Conservation (phyloP, 2,888 invertebrate genomes). For the Cerceris ruficornis region DNA sequence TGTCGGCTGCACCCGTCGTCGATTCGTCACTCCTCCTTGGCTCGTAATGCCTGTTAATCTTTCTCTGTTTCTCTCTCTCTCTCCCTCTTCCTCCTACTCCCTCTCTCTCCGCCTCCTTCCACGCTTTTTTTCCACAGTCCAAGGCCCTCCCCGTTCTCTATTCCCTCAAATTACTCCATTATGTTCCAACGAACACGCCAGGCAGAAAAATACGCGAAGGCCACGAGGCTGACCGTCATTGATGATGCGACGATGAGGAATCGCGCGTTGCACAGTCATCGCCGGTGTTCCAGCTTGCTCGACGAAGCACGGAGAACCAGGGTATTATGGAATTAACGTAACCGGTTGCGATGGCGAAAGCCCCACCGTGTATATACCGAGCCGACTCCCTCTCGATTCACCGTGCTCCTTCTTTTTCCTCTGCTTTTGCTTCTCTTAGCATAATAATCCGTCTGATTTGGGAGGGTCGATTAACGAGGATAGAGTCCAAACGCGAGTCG, state of each 20-base stretch:
- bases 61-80: conserved; percentile 24
- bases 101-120: neutral
- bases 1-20: conserved; percentile 59
- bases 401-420: conserved; percentile 14
- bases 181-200: conserved; percentile 19
- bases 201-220: conserved; percentile 50
- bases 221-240: conserved; percentile 39
- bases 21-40: conserved; percentile 58
- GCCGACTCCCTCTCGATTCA: conserved; percentile 6
- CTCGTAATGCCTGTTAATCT: conserved; percentile 32
- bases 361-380: conserved; percentile 6
- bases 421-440: neutral
- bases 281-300: conserved; percentile 20
- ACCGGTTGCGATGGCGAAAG: conserved; percentile 50
- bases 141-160: conserved; percentile 7
- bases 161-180: conserved; percentile 23
- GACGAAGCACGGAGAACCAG: conserved; percentile 29
- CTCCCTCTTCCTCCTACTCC: conserved; percentile 1
- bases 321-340: conserved; percentile 49
- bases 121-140: neutral
- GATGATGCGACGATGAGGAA: conserved; percentile 29
- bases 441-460: neutral
- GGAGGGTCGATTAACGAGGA: neutral
- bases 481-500: neutral
- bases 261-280: conserved; percentile 40